These are phyloP conservation scores for Pachypanchax playfairii DNA, from an alignment of 2,113 vertebrate genomes.

Conservation along the genomic window DNA sequence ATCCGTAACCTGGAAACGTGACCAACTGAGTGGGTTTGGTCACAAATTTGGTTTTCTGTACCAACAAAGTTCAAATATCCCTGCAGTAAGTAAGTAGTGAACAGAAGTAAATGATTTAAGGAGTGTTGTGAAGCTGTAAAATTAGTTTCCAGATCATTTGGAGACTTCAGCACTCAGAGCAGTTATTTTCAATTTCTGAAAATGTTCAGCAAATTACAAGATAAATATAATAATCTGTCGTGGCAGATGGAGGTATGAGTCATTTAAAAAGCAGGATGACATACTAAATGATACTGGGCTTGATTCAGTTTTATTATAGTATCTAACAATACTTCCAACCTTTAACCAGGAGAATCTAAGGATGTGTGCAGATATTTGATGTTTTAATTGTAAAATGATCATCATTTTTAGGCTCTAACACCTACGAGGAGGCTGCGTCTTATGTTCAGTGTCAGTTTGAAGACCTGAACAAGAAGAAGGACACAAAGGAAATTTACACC, in stretches of 20 bases:
- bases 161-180: not conserved
- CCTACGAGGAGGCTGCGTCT: conserved; percentile 93
- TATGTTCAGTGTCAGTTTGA: conserved; percentile 97
- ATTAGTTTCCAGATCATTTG: not conserved
- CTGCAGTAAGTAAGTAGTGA: not conserved
- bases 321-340: too few species aligned
- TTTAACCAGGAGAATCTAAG: too few species aligned
- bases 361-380: not conserved
- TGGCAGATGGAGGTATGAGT: not conserved
- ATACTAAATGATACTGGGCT: not conserved
- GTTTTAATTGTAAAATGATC: too few species aligned
- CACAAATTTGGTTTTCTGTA: not conserved
- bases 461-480: conserved; percentile 96
- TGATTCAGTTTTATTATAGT: not conserved
- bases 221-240: not conserved
- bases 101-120: not conserved
- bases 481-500: conserved; percentile 99
- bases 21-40: not conserved
- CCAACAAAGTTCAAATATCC: too few species aligned
- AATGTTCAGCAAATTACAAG: not conserved
- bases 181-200: not conserved
- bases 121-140: not conserved
- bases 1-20: too few species aligned
- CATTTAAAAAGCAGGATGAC: not conserved
- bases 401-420: conserved; percentile 86